These are phyloP conservation scores for Cossypha dichroa DNA, from an alignment of 2,797 vertebrate genomes.

Conservation along the genomic window DNA sequence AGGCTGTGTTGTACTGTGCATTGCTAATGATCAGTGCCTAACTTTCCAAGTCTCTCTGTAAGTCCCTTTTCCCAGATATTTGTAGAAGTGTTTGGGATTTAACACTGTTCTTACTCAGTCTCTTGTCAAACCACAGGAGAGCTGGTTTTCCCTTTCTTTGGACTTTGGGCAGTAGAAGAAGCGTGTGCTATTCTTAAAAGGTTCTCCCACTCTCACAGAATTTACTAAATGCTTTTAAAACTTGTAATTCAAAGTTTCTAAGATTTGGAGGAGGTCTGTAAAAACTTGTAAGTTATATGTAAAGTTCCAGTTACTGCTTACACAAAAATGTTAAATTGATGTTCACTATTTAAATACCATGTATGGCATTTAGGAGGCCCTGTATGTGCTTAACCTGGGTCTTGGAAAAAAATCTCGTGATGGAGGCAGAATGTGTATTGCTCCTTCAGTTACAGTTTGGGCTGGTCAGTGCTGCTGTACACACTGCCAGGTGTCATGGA, in stretches of 20 bases:
- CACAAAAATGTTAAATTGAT: fast-evolving
- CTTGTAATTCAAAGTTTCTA: background rate
- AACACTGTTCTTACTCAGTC: background rate
- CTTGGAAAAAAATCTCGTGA: background rate
- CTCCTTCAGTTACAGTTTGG: background rate
- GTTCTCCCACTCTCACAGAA: background rate
- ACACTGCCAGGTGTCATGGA: background rate
- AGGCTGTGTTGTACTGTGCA: fast-evolving
- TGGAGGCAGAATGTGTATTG: background rate
- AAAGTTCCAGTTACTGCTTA: background rate
- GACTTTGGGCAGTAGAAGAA: background rate
- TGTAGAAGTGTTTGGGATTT: background rate
- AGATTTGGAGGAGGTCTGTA: background rate
- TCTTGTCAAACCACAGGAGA: background rate
- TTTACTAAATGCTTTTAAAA: background rate
- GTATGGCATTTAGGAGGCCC: background rate
- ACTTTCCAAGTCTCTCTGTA: background rate
- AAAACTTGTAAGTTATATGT: background rate
- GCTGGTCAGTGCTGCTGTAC: background rate
- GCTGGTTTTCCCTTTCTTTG: background rate
- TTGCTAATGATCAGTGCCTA: background rate
- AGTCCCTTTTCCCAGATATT: background rate
- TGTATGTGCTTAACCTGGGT: background rate
- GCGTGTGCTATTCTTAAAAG: background rate
- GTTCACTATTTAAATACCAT: background rate